Conservation (phyloP, 37 sponge, comb jelly and placozoan species). For the Ephydatia muelleri region DNA sequence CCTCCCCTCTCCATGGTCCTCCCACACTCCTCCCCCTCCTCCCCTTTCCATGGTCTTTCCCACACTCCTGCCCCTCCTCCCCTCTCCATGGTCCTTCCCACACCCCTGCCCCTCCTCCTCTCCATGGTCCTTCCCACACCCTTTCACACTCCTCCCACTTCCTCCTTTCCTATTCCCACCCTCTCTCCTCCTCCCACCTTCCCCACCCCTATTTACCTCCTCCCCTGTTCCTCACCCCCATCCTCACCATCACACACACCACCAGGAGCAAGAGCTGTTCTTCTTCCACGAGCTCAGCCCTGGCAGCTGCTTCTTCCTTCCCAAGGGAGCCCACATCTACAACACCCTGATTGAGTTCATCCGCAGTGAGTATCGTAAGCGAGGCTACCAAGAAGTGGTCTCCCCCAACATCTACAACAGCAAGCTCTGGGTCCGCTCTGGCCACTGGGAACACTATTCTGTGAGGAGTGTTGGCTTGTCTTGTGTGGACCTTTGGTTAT, state of each 20-base stretch:
- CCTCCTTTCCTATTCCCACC: constrained; percentile 5
- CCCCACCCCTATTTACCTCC: background rate
- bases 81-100: constrained; percentile 28
- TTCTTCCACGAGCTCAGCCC: constrained; percentile 99
- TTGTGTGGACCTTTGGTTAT: no score
- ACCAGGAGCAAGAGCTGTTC: constrained; percentile 92
- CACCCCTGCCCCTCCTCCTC: constrained; percentile 46
- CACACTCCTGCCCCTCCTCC: background rate
- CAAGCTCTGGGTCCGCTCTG: constrained; percentile 93
- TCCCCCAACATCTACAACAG: constrained; percentile 98
- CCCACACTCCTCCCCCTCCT: constrained; percentile 5
- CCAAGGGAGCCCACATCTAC: constrained; percentile 93
- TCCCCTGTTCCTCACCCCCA: constrained; percentile 2
- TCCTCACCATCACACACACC: constrained; percentile 1
- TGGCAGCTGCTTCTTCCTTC: constrained; percentile 98
- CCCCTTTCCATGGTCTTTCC: background rate
- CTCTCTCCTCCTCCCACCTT: background rate
- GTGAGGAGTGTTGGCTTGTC: constrained; percentile 42
- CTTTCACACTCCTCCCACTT: background rate
- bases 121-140: constrained; percentile 15
- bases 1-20: background rate
- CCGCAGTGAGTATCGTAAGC: constrained; percentile 80
- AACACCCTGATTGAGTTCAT: constrained; percentile 89
- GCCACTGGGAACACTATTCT: constrained; percentile 98
- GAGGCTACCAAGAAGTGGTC: constrained; percentile 96